Evolutionary conservation across 2,888 invertebrate species (phyloP), one percentile per base, ranked within the genome.

Genomic region (Sinohyriopsis cumingii): DNA sequence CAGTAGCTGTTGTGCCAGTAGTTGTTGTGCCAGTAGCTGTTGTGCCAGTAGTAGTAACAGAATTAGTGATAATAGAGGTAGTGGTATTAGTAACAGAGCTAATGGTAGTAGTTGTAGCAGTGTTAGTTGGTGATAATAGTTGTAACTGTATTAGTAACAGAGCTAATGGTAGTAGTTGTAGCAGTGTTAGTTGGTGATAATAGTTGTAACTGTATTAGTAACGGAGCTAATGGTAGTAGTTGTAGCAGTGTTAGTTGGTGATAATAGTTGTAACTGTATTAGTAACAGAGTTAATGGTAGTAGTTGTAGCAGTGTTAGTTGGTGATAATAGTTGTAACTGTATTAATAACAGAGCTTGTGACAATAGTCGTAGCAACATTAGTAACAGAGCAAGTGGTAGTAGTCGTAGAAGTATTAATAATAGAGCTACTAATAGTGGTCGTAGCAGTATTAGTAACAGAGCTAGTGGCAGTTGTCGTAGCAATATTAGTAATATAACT

Each of bases 351-450:
- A 60, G 60, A 15, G 22, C 15, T 22, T 20, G 60, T 22, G 22
- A 24, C 19, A 60, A 24, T 60, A 60, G 60, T 60, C 18, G 60
- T 60, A 60, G 60, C 22, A 60, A 24, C 22, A 60, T 19, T 60
- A 20, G 60, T 60, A 60, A 24, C 22, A 60, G 60, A 20, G 22
- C 20, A 20, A 60, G 60, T 60, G 22, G 60, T 60, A 65, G 66
- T 66, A 56, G 70, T 66, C 62, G 63, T 61, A 67, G 63, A 55
- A 67, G 70, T 61, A 56, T 67, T 68, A n/a, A 5, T 60, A 60
- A 24, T 60, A 60, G 60, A 20, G 22, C 20, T 60, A 60, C 20
- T 60, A 60, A 24, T 60, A 19, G 60, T 60, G 15, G 60, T 60
- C 22, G 60, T 60, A 60, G 60, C 24, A 60, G 60, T 60, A 60